phyloP scores from a whole-genome alignment of 2,113 vertebrate species.

The Anthoscopus minutus region DNA sequence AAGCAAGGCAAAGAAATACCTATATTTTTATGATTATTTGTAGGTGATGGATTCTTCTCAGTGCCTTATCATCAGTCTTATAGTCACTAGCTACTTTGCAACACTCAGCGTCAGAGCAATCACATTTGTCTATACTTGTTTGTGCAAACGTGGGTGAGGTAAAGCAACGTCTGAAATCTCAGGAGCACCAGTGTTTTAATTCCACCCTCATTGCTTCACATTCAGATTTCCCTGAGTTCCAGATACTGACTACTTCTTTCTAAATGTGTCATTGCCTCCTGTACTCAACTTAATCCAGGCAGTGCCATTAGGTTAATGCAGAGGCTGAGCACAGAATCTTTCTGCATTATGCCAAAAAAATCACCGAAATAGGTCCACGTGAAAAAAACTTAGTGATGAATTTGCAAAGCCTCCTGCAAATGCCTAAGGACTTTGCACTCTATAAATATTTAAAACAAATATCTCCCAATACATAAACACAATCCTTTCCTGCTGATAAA shows the following conservation, averaged over 20 bases:
- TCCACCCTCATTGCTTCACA: not conserved
- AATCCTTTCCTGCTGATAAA: slow-evolving; percentile 61
- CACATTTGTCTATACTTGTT: not conserved
- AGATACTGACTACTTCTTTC: not conserved
- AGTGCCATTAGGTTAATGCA: not conserved
- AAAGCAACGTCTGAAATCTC: not conserved
- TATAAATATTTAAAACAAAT: slow-evolving; percentile 77
- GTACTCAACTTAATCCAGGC: not conserved
- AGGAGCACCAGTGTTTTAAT: not conserved
- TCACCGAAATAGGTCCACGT: not conserved
- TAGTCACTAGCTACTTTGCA: not conserved
- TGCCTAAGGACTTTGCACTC: slow-evolving; percentile 51
- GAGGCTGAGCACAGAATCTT: not conserved
- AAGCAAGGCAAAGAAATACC: not conserved
- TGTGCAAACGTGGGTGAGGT: not conserved
- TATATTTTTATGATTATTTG: not conserved
- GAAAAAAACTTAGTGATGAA: slow-evolving; percentile 3
- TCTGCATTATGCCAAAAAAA: not conserved
- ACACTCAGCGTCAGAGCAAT: not conserved
- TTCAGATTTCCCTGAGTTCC: not conserved
- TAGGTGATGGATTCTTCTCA: not conserved
- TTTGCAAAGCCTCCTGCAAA: slow-evolving; percentile 52
- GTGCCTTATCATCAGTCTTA: not conserved
- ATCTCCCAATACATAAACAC: slow-evolving; percentile 61
- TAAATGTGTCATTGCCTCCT: not conserved